phyloP scores from a whole-genome alignment of 2,113 vertebrate genomes.

The Blennius ocellaris region DNA sequence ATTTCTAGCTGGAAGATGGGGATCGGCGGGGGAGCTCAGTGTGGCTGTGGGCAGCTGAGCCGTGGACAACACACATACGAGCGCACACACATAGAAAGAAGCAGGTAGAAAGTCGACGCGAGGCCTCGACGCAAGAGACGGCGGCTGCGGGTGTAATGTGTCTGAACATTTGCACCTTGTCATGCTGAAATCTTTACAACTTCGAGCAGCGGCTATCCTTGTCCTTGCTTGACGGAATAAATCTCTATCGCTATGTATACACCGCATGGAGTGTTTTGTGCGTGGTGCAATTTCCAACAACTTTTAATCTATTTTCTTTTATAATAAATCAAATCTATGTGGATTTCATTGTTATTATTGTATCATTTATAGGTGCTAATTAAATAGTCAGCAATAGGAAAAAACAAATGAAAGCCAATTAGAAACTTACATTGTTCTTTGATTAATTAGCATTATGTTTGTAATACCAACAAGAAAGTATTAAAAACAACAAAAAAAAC shows the following conservation, averaged over 20 bases:
- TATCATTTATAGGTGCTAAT: neutral
- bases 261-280: neutral
- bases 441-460: neutral
- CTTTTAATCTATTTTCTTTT: neutral
- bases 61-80: slow-evolving; percentile 28
- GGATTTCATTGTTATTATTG: neutral
- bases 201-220: slow-evolving; percentile 16
- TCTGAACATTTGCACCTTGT: slow-evolving; percentile 41
- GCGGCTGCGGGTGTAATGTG: slow-evolving; percentile 17
- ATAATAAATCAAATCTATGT: neutral
- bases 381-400: neutral
- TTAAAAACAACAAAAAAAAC: neutral
- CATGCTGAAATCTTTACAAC: slow-evolving; percentile 27
- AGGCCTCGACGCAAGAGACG: slow-evolving; percentile 28
- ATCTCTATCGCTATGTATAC: neutral
- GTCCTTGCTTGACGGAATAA: slow-evolving; percentile 1
- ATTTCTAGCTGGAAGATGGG: slow-evolving; percentile 87
- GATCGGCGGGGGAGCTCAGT: slow-evolving; percentile 78
- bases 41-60: slow-evolving; percentile 77
- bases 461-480: neutral
- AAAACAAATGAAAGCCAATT: neutral
- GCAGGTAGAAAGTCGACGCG: neutral
- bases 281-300: neutral
- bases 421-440: neutral
- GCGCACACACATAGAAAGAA: slow-evolving; percentile 22